Base-by-base conservation (phyloP, 1,140 invertebrate genomes). In the Bradysia coprophila region DNA sequence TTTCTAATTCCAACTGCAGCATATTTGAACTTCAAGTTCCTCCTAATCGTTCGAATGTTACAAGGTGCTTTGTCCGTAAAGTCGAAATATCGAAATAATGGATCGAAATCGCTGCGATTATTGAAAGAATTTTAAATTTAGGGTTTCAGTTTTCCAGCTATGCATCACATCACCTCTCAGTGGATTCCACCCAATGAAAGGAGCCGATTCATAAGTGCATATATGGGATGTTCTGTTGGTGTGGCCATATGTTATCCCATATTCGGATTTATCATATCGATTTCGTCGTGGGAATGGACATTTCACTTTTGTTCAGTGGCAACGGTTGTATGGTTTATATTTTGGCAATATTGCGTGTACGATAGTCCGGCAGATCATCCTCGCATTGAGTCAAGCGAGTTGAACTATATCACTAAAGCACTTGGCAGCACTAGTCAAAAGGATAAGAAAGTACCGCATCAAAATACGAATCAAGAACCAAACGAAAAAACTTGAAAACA, bases 151-250 rank as follows among this genome's bases (percentile, higher is more conserved):
- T 88, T 81, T 74, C 87, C 87, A 9, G 71, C 81, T 2, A 82
- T 83, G 66, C 83, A 90, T 62, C 68, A 76, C 33, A 68, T 90
- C 58, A 76, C 82, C 13, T 78, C 81, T 0, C 75, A 78, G 51
- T 92, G 87, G 87, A 78, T 85, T 40, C 84, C 84, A 3, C 75
- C 76, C 0, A 69, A 76, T 42, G 85, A 89, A 55, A 69, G 83
- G 38, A 83, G 78, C 51, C 75, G 72, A 62, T 76, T 82, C 45
- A 68, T 75, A 2, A 76, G 75, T 21, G 67, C 78, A 19, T 82
- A 79, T 55, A 57, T 80, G 51, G 78, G 78, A 68, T 67, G 70
- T 45, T 63, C 56, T 33, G 65, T 83, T 4, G 80, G 79, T 4
- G 75, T 75, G 20, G 76, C 77, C 0, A 46, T 81, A 5, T 76